Percentiles rank a stretch among this genome's conserved stretches.
These are phyloP conservation scores for Plotosus lineatus DNA, from an alignment of 2,113 vertebrate genomes.

Conservation along the genomic window DNA sequence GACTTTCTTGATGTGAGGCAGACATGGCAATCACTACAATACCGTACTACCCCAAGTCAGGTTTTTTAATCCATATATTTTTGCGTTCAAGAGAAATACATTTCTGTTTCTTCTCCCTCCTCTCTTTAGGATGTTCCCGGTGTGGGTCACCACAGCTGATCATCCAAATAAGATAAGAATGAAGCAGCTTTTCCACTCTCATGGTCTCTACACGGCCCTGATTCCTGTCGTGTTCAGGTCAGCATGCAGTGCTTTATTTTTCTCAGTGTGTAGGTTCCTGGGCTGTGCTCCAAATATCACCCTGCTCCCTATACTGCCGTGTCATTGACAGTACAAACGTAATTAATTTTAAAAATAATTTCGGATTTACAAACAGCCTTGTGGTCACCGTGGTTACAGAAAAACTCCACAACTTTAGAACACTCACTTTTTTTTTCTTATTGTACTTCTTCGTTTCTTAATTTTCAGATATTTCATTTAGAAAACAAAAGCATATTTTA, in stretches of 20 bases:
- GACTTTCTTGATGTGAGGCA: too few relatives aligned
- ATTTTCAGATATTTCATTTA: background rate
- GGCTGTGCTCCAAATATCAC: background rate
- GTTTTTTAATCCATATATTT: too few relatives aligned
- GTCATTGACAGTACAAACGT: too few relatives aligned
- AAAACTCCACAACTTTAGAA: background rate
- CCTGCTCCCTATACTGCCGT: background rate
- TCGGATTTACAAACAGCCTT: background rate
- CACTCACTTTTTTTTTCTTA: background rate
- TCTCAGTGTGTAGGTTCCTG: background rate
- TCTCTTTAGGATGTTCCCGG: too few relatives aligned
- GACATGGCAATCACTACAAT: too few relatives aligned
- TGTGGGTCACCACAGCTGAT: too few relatives aligned
- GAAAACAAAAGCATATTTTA: background rate
- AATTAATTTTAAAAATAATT: background rate
- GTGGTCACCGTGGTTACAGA: background rate
- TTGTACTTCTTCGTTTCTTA: background rate
- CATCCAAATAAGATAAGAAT: too few relatives aligned
- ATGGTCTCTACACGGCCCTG: too few relatives aligned
- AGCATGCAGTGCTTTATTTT: background rate
- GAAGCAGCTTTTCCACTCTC: too few relatives aligned
- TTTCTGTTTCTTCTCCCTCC: too few relatives aligned
- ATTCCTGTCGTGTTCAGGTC: background rate
- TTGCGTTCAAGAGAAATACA: too few relatives aligned
- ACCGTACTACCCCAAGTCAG: too few relatives aligned